These are phyloP conservation scores for Chrysolina americana DNA, from an alignment of 2,888 invertebrate genomes.

Conservation along the genomic window DNA sequence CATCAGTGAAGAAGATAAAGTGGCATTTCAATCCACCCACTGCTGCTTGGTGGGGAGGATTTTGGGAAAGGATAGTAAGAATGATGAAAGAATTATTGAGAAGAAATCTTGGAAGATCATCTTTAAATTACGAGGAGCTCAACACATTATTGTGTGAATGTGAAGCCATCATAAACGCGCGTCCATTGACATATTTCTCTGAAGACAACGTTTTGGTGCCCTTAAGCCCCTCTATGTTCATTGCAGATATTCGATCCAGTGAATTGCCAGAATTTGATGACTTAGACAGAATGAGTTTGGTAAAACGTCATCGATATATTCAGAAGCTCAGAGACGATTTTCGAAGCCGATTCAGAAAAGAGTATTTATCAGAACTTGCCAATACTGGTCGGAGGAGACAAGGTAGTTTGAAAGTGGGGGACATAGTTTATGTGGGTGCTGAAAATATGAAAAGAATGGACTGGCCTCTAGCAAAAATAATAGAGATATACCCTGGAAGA, in stretches of 20 bases:
- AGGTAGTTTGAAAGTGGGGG: conserved; percentile 13
- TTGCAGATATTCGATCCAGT: too few relatives aligned
- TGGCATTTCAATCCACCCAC: conserved; percentile 64
- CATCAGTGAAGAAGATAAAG: conserved; percentile 46
- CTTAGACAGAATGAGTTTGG: conserved; percentile 21
- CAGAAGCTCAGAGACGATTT: conserved; percentile 1
- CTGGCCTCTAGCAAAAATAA: too few relatives aligned
- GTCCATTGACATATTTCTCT: conserved; percentile 14
- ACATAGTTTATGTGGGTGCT: too few relatives aligned
- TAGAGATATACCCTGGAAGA: background rate
- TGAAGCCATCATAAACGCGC: conserved; percentile 4
- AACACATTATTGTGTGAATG: conserved; percentile 33
- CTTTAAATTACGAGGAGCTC: conserved; percentile 53
- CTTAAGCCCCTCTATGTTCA: conserved; percentile 21
- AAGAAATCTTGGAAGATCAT: conserved; percentile 59
- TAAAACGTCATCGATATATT: conserved; percentile 1
- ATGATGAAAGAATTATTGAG: conserved; percentile 63
- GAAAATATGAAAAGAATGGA: too few relatives aligned
- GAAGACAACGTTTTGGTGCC: conserved; percentile 21
- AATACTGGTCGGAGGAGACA: conserved; percentile 25
- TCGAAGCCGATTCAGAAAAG: conserved; percentile 22
- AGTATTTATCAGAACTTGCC: conserved; percentile 22
- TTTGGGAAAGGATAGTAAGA: conserved; percentile 17
- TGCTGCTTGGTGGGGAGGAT: conserved; percentile 64
- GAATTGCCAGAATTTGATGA: conserved; percentile 21